These are phyloP conservation scores for Drosophila kuntzei DNA, from an alignment of 2,888 invertebrate species.

Conservation along the genomic window DNA sequence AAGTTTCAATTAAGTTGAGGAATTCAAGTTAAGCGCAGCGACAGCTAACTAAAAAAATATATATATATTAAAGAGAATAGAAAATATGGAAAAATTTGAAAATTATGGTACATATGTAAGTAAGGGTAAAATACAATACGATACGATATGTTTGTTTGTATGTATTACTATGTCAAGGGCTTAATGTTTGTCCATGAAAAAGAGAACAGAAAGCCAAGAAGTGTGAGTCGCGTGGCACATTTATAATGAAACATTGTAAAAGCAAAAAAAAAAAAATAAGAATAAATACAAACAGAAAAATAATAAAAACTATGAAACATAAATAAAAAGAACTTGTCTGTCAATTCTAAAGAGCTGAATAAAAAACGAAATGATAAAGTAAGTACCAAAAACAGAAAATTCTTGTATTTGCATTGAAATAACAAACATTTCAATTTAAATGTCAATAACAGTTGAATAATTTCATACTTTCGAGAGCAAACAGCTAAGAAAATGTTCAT, in stretches of 20 bases:
- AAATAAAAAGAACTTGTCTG: constrained; percentile 28
- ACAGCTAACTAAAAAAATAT: constrained; percentile 47
- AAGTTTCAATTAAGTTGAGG: constrained; percentile 51
- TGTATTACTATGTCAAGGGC: constrained; percentile 70
- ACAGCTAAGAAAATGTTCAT: not conserved
- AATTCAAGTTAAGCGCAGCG: constrained; percentile 48
- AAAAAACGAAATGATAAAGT: constrained; percentile 4
- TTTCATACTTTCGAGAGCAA: not conserved
- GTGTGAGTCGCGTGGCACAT: constrained; percentile 45
- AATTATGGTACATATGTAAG: constrained; percentile 41
- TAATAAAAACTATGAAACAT: constrained; percentile 49
- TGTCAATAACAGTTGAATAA: constrained; percentile 12
- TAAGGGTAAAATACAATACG: constrained; percentile 35
- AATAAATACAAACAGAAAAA: constrained; percentile 37
- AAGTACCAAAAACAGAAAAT: constrained; percentile 14
- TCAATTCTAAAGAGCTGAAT: constrained; percentile 6
- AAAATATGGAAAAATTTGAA: constrained; percentile 36
- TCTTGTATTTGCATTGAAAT: constrained; percentile 1
- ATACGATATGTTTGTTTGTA: constrained; percentile 21
- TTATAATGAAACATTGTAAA: constrained; percentile 73
- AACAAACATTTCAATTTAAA: constrained; percentile 8
- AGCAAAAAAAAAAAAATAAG: constrained; percentile 27
- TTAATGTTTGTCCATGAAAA: constrained; percentile 62
- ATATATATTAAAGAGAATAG: constrained; percentile 39
- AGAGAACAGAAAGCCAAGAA: constrained; percentile 27